phyloP scores from a whole-genome alignment of 1,140 invertebrate species.

The Caenorhabditis brenneri region DNA sequence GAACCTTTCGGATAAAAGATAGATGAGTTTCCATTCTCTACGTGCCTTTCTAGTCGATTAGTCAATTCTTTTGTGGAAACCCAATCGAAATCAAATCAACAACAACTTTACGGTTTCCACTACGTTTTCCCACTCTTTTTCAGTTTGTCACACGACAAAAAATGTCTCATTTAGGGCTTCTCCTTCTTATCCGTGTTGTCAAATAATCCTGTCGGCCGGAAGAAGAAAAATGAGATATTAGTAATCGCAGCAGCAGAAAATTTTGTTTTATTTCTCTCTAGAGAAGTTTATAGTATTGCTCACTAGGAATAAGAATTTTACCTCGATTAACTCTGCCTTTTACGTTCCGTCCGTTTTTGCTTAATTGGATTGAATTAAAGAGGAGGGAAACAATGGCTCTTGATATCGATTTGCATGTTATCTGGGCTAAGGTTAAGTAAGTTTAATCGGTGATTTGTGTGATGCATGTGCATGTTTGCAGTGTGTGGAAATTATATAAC shows the following conservation, averaged over 20 bases:
- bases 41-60: background rate
- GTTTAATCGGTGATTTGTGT: too few relatives aligned
- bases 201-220: background rate
- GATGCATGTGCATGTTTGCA: too few relatives aligned
- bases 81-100: background rate
- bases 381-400: too few relatives aligned
- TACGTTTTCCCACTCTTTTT: background rate
- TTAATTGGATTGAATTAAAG: too few relatives aligned
- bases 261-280: background rate
- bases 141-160: background rate
- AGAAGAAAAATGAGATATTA: background rate
- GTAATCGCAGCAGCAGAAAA: background rate
- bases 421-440: conserved; percentile 9
- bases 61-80: background rate
- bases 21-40: too few relatives aligned
- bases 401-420: conserved; percentile 24
- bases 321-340: too few relatives aligned
- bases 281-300: too few relatives aligned
- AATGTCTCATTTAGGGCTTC: background rate
- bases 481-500: too few relatives aligned
- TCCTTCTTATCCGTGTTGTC: conserved; percentile 2
- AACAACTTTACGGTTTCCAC: conserved; percentile 26
- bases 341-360: too few relatives aligned
- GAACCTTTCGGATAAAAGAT: too few relatives aligned
- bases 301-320: too few relatives aligned